Base-by-base conservation (phyloP, 53 echinoderm and acorn worm genomes). In the Temnopleurus reevesii region DNA sequence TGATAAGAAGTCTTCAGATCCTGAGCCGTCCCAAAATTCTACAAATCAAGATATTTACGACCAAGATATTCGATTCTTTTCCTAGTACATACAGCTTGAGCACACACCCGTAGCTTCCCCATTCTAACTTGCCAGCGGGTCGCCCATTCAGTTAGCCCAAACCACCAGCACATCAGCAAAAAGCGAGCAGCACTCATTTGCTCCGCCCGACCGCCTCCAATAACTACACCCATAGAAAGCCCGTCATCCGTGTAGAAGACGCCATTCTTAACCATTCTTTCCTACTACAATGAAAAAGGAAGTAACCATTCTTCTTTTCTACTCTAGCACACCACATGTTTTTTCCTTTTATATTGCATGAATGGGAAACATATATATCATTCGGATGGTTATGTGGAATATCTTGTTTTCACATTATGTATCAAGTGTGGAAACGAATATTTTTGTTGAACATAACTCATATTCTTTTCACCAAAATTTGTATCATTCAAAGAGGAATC, bases 241-340 rank as follows among this genome's bases (percentile, higher is more conserved):
- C 71, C 28, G 18, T 25, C 79, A 49, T 5, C 79, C 79, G 23
- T 79, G 79, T 47, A 79, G 79, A 79, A 79, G 46, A 47, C 79
- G 27, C 79, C 79, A 79, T 79, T 79, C 46, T 79, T 49, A n/a
- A 6, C 79, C 29, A 79, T 79, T 79, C 13, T 79, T 49, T 23
- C 2, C 23, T 47, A 13, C 51, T 27, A 79, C 49, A 79, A 79
- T 46, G 12, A 41, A 79, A 79, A 77, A 79, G 79, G 79, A 79
- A 79, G 79, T 79, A 79, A 79, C 79, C 26, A 46, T 79, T 79
- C 47, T 45, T 26, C 47, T 79, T 79, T 77, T 49, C 29, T 17
- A 8, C 8, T 64, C 64, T 79, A 17, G 28, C 12, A 79, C 41
- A 71, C 71, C 43, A 2, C 71, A n/a, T 55, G 1, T 27, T 63